Evolutionary conservation across 2,113 vertebrate genomes (phyloP).

Genomic region (Dicrurus megarhynchus): DNA sequence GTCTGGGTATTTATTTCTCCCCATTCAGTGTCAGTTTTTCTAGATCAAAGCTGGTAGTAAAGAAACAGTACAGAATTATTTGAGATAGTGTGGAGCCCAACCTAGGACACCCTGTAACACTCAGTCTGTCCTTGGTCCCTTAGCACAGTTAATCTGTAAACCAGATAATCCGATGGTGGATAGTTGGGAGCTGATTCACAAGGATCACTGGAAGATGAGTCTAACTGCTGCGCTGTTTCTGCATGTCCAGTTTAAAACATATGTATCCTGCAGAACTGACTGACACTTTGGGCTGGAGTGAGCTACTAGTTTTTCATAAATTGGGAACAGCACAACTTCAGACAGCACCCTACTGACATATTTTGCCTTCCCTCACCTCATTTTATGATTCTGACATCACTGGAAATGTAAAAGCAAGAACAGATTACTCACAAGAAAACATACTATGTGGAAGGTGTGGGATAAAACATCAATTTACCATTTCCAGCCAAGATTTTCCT

Average conservation of each 20-base stretch:
- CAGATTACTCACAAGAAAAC: constrained; percentile 45
- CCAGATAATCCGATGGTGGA: background rate
- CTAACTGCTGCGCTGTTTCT: background rate
- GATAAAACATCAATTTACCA: constrained; percentile 22
- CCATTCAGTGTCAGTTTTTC: background rate
- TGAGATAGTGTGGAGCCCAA: background rate
- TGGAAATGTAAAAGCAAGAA: constrained; percentile 53
- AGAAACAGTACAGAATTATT: background rate
- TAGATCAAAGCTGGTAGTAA: background rate
- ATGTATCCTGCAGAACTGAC: constrained; percentile 23
- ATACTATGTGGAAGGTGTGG: constrained; percentile 8
- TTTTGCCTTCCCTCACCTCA: background rate
- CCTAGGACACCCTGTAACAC: background rate
- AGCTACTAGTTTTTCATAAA: constrained; percentile 35
- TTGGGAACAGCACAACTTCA: constrained; percentile 11
- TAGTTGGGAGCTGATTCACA: background rate
- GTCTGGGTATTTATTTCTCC: background rate
- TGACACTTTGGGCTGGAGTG: constrained; percentile 5
- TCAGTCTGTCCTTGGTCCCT: background rate
- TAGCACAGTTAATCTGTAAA: background rate
- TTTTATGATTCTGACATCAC: background rate
- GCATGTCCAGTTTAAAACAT: constrained; percentile 38
- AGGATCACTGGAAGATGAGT: background rate
- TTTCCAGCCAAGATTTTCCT: constrained; percentile 36
- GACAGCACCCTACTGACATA: background rate